Conservation (phyloP, 2,113 vertebrate species). For the Hylia prasina region DNA sequence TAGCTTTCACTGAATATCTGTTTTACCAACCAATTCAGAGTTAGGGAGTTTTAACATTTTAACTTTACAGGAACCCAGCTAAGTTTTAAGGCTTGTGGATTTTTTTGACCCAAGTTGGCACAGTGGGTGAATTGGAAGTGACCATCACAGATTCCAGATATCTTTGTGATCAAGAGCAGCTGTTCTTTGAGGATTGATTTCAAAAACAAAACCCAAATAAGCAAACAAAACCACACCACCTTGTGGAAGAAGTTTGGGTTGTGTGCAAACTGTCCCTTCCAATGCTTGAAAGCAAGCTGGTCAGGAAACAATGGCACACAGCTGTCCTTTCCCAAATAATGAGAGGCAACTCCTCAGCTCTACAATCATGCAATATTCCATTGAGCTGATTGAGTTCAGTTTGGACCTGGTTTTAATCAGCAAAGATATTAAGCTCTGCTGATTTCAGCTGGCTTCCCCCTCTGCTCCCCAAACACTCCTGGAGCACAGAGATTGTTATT, state of each 20-base stretch:
- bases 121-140: not conserved
- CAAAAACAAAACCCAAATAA: not conserved
- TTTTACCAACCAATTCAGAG: not conserved
- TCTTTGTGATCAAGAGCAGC: not conserved
- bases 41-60: not conserved
- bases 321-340: not conserved
- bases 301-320: not conserved
- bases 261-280: not conserved
- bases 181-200: not conserved
- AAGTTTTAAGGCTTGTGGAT: not conserved
- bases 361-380: not conserved
- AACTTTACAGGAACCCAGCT: not conserved
- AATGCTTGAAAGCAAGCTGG: not conserved
- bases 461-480: not conserved
- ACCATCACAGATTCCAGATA: not conserved
- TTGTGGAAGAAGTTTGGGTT: not conserved
- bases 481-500: not conserved
- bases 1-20: not conserved
- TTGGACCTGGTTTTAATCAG: not conserved
- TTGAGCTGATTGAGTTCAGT: not conserved
- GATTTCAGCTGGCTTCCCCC: not conserved
- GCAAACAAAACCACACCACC: not conserved
- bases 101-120: not conserved
- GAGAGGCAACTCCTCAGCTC: not conserved
- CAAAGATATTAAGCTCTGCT: not conserved